phyloP scores from a whole-genome alignment of 2,797 vertebrate species.

The Danio tinwini region DNA sequence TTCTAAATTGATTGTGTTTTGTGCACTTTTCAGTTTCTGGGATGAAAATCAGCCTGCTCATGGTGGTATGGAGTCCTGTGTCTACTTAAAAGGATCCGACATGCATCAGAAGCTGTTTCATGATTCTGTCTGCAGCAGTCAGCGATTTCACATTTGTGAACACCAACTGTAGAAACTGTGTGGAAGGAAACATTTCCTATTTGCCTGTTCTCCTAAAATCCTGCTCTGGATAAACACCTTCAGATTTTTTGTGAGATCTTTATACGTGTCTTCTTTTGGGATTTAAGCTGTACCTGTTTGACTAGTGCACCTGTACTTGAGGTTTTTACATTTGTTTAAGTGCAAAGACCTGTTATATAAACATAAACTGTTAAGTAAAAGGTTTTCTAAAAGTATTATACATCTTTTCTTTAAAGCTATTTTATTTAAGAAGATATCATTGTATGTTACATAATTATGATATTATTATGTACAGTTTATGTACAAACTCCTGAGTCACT shows the following conservation, averaged over 20 bases:
- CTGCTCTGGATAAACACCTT: neutral
- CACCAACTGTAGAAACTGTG: neutral
- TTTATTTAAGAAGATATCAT: neutral
- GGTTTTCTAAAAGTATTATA: too few species aligned
- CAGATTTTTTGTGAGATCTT: neutral
- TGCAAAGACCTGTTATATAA: neutral
- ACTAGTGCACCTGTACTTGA: conserved; percentile 5
- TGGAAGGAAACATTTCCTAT: neutral
- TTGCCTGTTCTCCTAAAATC: neutral
- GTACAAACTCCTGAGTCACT: too few species aligned
- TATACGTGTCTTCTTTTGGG: neutral
- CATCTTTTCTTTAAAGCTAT: neutral
- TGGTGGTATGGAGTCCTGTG: conserved; percentile 10
- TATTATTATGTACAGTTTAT: too few species aligned
- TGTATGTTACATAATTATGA: too few species aligned
- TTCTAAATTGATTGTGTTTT: neutral
- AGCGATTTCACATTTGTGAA: conserved; percentile 32
- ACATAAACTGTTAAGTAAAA: neutral
- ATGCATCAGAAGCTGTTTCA: neutral
- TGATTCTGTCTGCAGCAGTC: conserved; percentile 23
- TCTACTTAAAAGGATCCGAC: neutral
- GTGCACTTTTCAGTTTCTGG: conserved; percentile 31
- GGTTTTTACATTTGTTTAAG: neutral
- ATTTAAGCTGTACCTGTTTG: neutral
- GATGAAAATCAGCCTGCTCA: conserved; percentile 4